Evolutionary conservation across 1,140 invertebrate genomes (phyloP).

Genomic region (Drosophila bifasciata): DNA sequence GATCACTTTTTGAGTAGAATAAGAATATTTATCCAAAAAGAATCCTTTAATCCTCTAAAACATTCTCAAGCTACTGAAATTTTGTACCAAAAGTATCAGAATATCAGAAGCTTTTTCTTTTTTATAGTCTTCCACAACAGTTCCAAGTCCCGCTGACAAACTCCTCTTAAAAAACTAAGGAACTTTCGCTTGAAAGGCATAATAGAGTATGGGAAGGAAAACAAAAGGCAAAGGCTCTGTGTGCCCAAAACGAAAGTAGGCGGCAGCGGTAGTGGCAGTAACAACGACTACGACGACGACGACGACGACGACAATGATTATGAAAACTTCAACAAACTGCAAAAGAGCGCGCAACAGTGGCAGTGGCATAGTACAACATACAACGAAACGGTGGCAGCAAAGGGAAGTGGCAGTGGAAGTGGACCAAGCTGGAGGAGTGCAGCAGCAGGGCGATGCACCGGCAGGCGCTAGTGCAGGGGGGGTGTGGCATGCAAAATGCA

Average conservation of each 20-base stretch:
- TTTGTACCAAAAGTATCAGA: too few species aligned
- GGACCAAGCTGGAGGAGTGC: slow-evolving; percentile 14
- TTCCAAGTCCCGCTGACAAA: neutral
- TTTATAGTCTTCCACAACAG: too few species aligned
- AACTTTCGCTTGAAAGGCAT: slow-evolving; percentile 18
- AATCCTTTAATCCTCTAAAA: too few species aligned
- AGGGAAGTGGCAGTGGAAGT: slow-evolving; percentile 8
- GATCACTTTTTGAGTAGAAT: too few species aligned
- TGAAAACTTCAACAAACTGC: slow-evolving; percentile 80
- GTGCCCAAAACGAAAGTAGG: slow-evolving; percentile 74
- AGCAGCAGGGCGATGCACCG: neutral
- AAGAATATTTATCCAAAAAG: too few species aligned
- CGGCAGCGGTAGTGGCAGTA: slow-evolving; percentile 33
- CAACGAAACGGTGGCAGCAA: slow-evolving; percentile 63
- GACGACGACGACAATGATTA: slow-evolving; percentile 71
- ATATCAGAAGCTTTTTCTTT: too few species aligned
- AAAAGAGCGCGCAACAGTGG: slow-evolving; percentile 78
- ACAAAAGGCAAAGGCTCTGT: slow-evolving; percentile 47
- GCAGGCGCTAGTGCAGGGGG: neutral
- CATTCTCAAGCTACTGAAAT: too few species aligned
- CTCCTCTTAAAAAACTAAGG: slow-evolving; percentile 10
- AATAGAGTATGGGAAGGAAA: slow-evolving; percentile 43
- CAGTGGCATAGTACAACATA: slow-evolving; percentile 50
- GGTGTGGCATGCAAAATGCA: slow-evolving; percentile 42
- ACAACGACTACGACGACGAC: slow-evolving; percentile 32